Base-by-base conservation (phyloP, 2,888 invertebrate genomes). In the Barypeithes pellucidus region DNA sequence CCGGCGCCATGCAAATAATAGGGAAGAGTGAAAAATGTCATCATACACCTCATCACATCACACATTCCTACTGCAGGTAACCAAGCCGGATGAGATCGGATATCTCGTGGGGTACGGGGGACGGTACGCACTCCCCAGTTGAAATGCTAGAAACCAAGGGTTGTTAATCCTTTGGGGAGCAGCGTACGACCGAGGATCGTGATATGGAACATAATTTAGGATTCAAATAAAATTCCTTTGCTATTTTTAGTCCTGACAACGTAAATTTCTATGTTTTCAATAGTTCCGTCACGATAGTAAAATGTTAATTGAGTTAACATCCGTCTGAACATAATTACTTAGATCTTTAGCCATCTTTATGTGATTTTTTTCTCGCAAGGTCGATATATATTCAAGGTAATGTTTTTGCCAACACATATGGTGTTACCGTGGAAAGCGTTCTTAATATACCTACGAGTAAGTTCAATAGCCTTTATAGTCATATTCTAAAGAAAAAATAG, bases 291-390 rank as follows among this genome's bases (percentile, higher is more conserved):
- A 67, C 67, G 66, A 73, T 66, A 47, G 41, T 63, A 63, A 67
- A 65, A 72, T 75, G 68, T 39, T 72, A 69, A 75, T 75, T 66
- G n/a, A 61, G 52, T 66, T 59, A 54, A 69, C 69, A 75, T 75
- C 75, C 75, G 72, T 73, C 63, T 70, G 66, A 50, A 43, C 61
- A 67, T 67, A 74, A 71, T 74, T 71, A 71, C 36, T 54, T 41
- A 47, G 20, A 11, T 50, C 52, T 59, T 57, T 57, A 57, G 11
- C 16, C 16, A 33, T 57, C 33, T 57, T 54, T 29, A 54, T 33
- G 54, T 33, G 12, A 2, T 29, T 71, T 71, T 47, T 62, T 57
- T 57, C 57, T 33, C 59, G 33, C 70, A 70, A 74, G 74, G 74
- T 54, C 71, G 62, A 33, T 20, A 3, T 14, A 33, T 47, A 33